Conservation (phyloP, 2,888 invertebrate species). For the Lasioglossum pauxillum region DNA sequence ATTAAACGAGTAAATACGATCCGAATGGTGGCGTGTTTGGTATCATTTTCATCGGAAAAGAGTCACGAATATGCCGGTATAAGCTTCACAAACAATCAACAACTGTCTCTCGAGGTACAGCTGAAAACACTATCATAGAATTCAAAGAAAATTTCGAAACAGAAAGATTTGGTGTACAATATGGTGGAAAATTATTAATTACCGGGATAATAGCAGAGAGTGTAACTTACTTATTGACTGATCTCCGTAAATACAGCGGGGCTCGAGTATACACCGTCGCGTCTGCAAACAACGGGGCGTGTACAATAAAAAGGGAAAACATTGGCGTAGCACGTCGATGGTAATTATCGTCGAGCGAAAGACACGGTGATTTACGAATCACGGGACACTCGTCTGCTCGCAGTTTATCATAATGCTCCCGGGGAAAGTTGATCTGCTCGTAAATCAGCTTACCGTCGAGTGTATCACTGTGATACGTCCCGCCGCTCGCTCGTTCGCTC, state of each 20-base stretch:
- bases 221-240: constrained; percentile 1
- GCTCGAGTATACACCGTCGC: background rate
- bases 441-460: constrained; percentile 24
- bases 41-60: background rate
- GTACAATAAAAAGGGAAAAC: background rate
- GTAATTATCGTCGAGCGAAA: constrained; percentile 5
- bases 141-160: background rate
- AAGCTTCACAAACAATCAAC: background rate
- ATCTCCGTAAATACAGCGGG: background rate
- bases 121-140: background rate
- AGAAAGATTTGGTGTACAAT: background rate
- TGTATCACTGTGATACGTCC: constrained; percentile 9
- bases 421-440: background rate
- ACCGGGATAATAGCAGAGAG: background rate
- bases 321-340: background rate
- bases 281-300: background rate
- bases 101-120: background rate
- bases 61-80: background rate
- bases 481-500: background rate
- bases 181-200: background rate
- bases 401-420: constrained; percentile 5
- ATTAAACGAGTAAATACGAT: background rate
- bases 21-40: background rate
- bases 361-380: constrained; percentile 12
- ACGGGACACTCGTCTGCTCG: background rate